Evolutionary conservation across 1,140 invertebrate genomes (phyloP).

Genomic region (Meteorus sp.): DNA sequence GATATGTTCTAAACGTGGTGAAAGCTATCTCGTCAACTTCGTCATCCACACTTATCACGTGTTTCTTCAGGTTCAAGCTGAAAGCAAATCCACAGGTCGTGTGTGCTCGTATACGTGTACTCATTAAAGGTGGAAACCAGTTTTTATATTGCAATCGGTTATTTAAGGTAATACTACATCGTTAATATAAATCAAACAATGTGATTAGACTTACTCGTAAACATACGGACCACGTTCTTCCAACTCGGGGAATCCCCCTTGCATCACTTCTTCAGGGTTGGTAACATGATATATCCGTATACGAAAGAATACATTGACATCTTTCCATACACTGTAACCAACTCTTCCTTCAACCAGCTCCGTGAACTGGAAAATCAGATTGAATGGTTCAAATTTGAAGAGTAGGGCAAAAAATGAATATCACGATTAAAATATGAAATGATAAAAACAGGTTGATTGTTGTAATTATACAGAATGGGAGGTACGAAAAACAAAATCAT

Average conservation of each 20-base stretch:
- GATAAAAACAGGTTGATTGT: neutral
- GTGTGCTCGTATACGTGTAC: neutral
- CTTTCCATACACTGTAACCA: slow-evolving; percentile 13
- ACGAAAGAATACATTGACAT: slow-evolving; percentile 15
- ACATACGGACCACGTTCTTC: slow-evolving; percentile 35
- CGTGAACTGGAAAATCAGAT: no score
- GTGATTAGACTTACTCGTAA: slow-evolving; percentile 34
- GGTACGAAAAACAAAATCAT: neutral
- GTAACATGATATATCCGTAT: slow-evolving; percentile 35
- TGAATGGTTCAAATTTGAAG: no score
- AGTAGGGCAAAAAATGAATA: slow-evolving; percentile 1
- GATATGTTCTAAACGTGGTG: slow-evolving; percentile 18
- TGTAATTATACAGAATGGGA: slow-evolving; percentile 12
- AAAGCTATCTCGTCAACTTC: slow-evolving; percentile 34
- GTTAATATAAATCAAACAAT: neutral
- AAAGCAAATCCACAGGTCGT: slow-evolving; percentile 5
- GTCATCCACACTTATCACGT: slow-evolving; percentile 26
- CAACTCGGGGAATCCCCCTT: slow-evolving; percentile 29
- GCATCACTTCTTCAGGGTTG: slow-evolving; percentile 37
- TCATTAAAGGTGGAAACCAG: neutral
- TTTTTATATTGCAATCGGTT: neutral
- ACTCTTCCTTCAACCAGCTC: slow-evolving; percentile 17
- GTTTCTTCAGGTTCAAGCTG: slow-evolving; percentile 29
- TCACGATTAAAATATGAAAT: neutral
- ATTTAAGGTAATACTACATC: neutral